These are phyloP conservation scores for Tachuris rubrigastra DNA, from an alignment of 2,113 vertebrate genomes.

Conservation along the genomic window DNA sequence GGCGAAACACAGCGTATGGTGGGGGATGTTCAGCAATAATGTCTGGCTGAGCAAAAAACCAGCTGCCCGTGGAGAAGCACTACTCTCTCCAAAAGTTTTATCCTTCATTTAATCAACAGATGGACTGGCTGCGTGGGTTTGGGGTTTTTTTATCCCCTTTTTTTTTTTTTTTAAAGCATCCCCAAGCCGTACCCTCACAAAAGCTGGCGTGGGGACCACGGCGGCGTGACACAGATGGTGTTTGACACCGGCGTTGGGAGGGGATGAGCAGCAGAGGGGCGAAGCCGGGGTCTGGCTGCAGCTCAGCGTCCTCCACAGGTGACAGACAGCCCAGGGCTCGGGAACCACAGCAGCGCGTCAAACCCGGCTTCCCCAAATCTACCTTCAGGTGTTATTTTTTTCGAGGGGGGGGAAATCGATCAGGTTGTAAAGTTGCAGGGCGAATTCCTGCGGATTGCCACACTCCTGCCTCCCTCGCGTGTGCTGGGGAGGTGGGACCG, in stretches of 20 bases:
- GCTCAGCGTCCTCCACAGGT: conserved; percentile 71
- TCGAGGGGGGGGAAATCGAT: background rate
- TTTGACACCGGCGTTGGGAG: background rate
- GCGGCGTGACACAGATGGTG: conserved; percentile 33
- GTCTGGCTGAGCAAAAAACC: conserved; percentile 12
- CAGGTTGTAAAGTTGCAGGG: conserved; percentile 50
- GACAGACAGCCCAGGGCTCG: background rate
- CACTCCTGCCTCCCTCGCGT: background rate
- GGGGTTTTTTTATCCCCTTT: background rate
- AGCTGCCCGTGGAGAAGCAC: conserved; percentile 22
- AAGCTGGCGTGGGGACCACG: background rate
- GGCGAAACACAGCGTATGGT: background rate
- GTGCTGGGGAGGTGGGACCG: background rate
- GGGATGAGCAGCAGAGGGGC: background rate
- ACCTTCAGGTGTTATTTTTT: background rate
- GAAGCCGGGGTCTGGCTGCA: background rate
- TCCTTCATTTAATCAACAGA: conserved; percentile 77
- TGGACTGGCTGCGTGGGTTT: conserved; percentile 60
- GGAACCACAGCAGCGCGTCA: background rate
- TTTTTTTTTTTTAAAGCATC: background rate
- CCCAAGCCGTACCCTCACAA: conserved; percentile 35
- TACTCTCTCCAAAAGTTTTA: conserved; percentile 66
- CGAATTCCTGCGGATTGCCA: background rate
- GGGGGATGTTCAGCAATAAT: background rate
- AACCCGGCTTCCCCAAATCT: background rate